Conservation (phyloP, 2,888 invertebrate genomes). For the Melangyna quadrimaculata region DNA sequence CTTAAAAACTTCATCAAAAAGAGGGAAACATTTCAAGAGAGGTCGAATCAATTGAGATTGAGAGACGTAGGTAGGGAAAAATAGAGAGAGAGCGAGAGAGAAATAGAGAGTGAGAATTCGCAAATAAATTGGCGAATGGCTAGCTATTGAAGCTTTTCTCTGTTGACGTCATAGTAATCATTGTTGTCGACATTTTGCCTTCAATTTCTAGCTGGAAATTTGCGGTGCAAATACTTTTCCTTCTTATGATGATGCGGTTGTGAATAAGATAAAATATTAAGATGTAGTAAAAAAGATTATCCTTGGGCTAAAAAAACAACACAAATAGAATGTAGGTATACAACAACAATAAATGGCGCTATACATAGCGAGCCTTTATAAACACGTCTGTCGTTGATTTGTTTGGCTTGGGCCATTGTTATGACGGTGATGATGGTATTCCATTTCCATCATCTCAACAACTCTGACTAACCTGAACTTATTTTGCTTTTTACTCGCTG, state of each 20-base stretch:
- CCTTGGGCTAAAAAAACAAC: slow-evolving; percentile 47
- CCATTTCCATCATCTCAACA: slow-evolving; percentile 22
- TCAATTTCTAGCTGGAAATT: slow-evolving; percentile 52
- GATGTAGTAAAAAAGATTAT: slow-evolving; percentile 53
- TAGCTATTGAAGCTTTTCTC: slow-evolving; percentile 64
- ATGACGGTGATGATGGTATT: slow-evolving; percentile 47
- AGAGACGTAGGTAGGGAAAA: not conserved
- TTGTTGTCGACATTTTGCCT: slow-evolving; percentile 57
- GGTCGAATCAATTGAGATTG: not conserved
- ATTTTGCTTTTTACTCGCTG: slow-evolving; percentile 15
- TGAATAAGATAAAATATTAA: slow-evolving; percentile 52
- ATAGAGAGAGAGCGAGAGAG: not conserved
- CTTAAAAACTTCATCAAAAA: not conserved
- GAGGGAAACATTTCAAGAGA: slow-evolving; percentile 16
- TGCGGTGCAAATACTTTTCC: slow-evolving; percentile 44
- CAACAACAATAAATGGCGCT: too few relatives aligned
- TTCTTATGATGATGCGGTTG: slow-evolving; percentile 3
- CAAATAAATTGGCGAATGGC: slow-evolving; percentile 43
- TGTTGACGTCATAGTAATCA: slow-evolving; percentile 66
- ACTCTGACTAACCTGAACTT: slow-evolving; percentile 18
- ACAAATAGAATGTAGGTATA: not conserved
- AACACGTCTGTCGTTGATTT: slow-evolving; percentile 50
- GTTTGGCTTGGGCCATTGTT: slow-evolving; percentile 40
- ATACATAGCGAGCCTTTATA: not conserved
- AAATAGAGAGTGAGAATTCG: not conserved